Conservation (phyloP, 1,140 invertebrate genomes). For the Tetramorium parvispinum region DNA sequence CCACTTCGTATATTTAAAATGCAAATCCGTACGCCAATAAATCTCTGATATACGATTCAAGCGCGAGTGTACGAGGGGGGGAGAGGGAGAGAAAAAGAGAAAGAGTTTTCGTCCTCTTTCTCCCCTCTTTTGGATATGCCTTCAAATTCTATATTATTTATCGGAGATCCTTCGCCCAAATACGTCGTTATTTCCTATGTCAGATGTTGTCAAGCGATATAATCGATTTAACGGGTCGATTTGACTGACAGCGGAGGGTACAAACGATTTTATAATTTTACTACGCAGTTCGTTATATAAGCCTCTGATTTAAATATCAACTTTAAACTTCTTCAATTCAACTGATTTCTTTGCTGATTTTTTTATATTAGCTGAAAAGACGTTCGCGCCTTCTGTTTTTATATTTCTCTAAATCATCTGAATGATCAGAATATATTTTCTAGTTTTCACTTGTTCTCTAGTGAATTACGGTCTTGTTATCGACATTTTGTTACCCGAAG, state of each 20-base stretch:
- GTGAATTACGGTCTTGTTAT: not conserved
- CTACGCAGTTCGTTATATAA: not conserved
- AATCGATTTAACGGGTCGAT: constrained; percentile 36
- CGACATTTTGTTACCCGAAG: not conserved
- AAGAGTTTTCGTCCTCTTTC: constrained; percentile 16
- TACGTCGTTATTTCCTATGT: constrained; percentile 34
- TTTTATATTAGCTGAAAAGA: not conserved
- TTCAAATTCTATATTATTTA: constrained; percentile 38
- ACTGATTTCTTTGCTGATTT: not conserved
- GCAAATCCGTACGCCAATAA: constrained; percentile 81
- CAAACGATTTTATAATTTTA: constrained; percentile 17
- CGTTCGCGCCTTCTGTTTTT: not conserved
- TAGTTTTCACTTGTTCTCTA: not conserved
- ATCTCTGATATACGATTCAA: constrained; percentile 77
- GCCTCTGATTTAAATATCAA: not conserved
- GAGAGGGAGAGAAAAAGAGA: not conserved
- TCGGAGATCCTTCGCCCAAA: not conserved
- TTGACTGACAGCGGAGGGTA: constrained; percentile 27
- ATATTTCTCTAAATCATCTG: not conserved
- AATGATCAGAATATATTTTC: not conserved
- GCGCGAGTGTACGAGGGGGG: constrained; percentile 15
- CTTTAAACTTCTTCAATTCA: not conserved
- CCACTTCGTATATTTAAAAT: constrained; percentile 82
- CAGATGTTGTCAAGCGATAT: constrained; percentile 21
- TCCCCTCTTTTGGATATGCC: constrained; percentile 35